A percentile compares a stretch with the other conserved stretches of the same genome.
These are phyloP conservation scores for Euclidia mi DNA, from an alignment of 2,888 invertebrate genomes.

Conservation along the genomic window DNA sequence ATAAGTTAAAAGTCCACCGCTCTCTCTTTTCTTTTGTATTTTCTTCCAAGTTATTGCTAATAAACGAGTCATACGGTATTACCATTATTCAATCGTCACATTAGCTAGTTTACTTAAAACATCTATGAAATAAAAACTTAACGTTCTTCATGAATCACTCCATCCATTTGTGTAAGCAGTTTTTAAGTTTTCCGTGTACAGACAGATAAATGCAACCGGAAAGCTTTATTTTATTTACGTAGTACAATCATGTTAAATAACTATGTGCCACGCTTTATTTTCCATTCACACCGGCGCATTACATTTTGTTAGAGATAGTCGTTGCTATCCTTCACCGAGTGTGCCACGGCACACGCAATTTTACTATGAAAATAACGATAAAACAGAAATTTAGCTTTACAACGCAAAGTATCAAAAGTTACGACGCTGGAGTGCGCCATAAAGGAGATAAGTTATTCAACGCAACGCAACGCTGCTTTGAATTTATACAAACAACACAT, in stretches of 20 bases:
- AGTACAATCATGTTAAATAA: neutral
- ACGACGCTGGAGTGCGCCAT: conserved; percentile 27
- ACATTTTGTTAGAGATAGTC: conserved; percentile 3
- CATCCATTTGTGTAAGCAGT: too few species aligned
- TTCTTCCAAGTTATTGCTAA: too few species aligned
- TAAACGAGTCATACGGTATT: too few species aligned
- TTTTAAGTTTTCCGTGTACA: too few species aligned
- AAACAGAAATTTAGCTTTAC: conserved; percentile 34
- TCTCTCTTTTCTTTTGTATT: too few species aligned
- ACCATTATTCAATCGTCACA: too few species aligned
- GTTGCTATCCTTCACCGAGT: conserved; percentile 1
- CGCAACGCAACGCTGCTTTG: conserved; percentile 24
- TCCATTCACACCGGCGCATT: neutral
- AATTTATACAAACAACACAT: conserved; percentile 27
- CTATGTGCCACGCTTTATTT: neutral
- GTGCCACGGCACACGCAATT: conserved; percentile 24
- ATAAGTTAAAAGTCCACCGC: too few species aligned
- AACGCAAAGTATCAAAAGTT: conserved; percentile 43
- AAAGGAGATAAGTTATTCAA: conserved; percentile 39
- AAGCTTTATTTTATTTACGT: too few species aligned
- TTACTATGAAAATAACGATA: conserved; percentile 33
- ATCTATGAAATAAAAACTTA: too few species aligned
- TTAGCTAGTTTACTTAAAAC: too few species aligned
- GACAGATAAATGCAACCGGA: too few species aligned
- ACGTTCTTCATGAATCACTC: too few species aligned